These are phyloP conservation scores for Siderastrea siderea DNA, from an alignment of 92 coral and sea anemone species.

Conservation along the genomic window DNA sequence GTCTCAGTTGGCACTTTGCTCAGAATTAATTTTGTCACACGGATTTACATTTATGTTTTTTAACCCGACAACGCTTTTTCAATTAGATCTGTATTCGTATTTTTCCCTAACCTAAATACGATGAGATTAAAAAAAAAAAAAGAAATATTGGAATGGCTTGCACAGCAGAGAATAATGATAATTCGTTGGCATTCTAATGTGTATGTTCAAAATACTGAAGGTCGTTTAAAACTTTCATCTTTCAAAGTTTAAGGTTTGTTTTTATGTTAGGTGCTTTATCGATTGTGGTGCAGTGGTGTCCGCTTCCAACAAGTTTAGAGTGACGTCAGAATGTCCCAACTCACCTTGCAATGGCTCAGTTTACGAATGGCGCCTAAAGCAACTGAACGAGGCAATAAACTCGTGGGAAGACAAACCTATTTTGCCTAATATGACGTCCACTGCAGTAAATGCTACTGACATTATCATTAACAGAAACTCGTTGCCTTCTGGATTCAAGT, in stretches of 20 bases:
- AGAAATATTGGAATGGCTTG: background rate
- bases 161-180: background rate
- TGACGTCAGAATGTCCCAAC: constrained; percentile 39
- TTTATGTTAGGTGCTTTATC: constrained; percentile 13
- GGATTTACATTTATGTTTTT: too few species aligned
- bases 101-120: too few species aligned
- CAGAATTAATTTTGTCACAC: too few species aligned
- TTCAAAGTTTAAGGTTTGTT: background rate
- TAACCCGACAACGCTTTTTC: too few species aligned
- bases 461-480: background rate
- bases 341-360: constrained; percentile 16
- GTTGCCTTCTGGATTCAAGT: background rate
- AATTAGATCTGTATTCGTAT: too few species aligned
- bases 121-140: too few species aligned
- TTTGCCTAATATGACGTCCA: constrained; percentile 16
- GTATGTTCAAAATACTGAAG: too few species aligned
- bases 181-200: too few species aligned
- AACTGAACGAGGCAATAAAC: background rate
- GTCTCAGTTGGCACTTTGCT: too few species aligned
- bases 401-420: background rate
- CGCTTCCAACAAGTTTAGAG: constrained; percentile 46
- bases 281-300: constrained; percentile 35
- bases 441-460: background rate
- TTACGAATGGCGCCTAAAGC: constrained; percentile 25
- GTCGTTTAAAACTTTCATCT: background rate